Evolutionary conservation across 2,888 invertebrate species (phyloP), one percentile per base, ranked within the genome.

Genomic region (Phortica magna): DNA sequence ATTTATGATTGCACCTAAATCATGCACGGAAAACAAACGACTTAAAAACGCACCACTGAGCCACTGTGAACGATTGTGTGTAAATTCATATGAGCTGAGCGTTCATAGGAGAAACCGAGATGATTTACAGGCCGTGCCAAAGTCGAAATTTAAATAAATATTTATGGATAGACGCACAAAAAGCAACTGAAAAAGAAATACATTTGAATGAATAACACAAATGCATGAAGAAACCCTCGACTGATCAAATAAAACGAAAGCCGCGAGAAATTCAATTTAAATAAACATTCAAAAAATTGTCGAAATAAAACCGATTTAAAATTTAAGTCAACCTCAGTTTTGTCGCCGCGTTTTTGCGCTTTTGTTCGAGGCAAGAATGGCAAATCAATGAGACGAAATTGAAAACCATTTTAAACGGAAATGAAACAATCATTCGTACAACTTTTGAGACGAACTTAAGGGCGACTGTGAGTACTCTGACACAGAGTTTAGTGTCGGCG

Each of bases 1-100:
- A 89, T 89, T 88, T 89, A 89, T 86, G 86, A 76, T 85, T 86
- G 81, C 88, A 84, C 77, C 89, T 90, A 89, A 90, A 90, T 89
- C 89, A 89, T 84, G 80, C 71, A 78, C 79, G 83, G 82, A 80
- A 75, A 81, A 83, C 77, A 78, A 80, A 78, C 76, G 72, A 74
- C 76, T 81, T 73, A 71, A 48, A 77, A 68, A 72, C 78, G 68
- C 79, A 84, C 76, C 79, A 78, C 77, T 19, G 42, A 73, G 31
- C 53, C 48, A 41, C 17, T 2, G 14, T 55, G 53, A 71, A 43
- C 39, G 42, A 19, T 55, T 57, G 42, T 64, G n/a, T 61, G 71
- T 39, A 68, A 70, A 53, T 48, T 43, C 67, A 75, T 76, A 74
- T 79, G 74, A 68, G 73, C 31, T 31, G 1, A 73, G 77, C 71